Conservation (phyloP, 2,113 vertebrate genomes). For the Thomomys bottae region DNA sequence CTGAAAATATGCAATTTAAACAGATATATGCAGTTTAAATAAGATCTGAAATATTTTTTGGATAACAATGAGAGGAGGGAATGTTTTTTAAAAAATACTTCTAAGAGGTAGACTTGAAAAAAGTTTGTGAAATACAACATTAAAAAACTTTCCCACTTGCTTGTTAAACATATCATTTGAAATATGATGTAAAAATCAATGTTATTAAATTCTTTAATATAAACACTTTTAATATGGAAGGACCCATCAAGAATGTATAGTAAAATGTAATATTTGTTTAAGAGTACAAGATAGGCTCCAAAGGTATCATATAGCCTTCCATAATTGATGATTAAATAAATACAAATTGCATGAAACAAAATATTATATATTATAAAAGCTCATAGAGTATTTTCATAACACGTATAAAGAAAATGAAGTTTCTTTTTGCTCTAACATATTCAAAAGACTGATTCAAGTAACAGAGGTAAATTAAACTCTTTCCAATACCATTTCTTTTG, state of each 20-base stretch:
- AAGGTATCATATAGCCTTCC: background rate
- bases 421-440: background rate
- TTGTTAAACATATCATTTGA: too few species aligned
- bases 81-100: background rate
- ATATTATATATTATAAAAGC: background rate
- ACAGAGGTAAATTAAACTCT: background rate
- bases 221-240: background rate
- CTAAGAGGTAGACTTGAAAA: background rate
- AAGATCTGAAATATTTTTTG: background rate
- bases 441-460: background rate
- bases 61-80: constrained; percentile 10
- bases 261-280: background rate
- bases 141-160: too few species aligned
- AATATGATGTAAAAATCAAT: too few species aligned
- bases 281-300: background rate
- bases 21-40: background rate
- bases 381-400: background rate
- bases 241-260: background rate
- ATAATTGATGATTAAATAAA: constrained; percentile 5
- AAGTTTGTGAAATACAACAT: background rate
- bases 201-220: too few species aligned
- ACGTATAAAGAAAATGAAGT: background rate
- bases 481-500: background rate
- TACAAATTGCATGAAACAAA: background rate
- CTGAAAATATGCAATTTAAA: too few species aligned